phyloP scores from a whole-genome alignment of 2,113 vertebrate genomes.

The Sula dactylatra region DNA sequence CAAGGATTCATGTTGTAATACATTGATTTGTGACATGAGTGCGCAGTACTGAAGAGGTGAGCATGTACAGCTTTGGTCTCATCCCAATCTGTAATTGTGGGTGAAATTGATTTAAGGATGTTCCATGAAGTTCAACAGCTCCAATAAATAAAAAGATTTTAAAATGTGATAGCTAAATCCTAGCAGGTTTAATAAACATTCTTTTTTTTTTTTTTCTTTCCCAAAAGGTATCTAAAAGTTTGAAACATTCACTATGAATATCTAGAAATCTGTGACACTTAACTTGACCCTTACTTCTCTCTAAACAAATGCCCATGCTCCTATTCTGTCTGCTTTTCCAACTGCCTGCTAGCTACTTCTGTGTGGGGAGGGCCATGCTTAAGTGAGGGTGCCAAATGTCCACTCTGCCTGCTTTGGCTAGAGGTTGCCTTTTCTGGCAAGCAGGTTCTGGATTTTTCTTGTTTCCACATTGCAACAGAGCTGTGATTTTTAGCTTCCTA shows the following conservation, averaged over 20 bases:
- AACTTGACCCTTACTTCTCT: not conserved
- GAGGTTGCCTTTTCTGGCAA: not conserved
- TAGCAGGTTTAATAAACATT: not conserved
- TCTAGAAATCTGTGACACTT: not conserved
- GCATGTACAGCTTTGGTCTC: not conserved
- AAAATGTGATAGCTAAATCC: slow-evolving; percentile 11
- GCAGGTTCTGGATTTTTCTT: not conserved
- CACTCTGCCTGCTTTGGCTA: not conserved
- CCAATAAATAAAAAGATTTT: slow-evolving; percentile 38
- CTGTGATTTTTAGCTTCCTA: not conserved
- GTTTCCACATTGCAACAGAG: not conserved
- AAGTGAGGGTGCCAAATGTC: not conserved
- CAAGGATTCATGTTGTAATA: not conserved
- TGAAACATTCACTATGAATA: not conserved
- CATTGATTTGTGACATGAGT: not conserved
- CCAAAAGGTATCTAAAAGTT: not conserved
- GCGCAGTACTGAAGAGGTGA: not conserved
- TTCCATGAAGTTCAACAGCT: not conserved
- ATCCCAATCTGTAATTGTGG: not conserved
- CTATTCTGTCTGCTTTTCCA: not conserved
- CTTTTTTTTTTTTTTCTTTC: not conserved
- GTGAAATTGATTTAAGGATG: slow-evolving; percentile 47
- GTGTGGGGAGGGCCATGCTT: not conserved
- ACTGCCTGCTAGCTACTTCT: not conserved
- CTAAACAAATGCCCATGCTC: not conserved